These are phyloP conservation scores for Pinctada fucata DNA, from an alignment of 2,888 invertebrate species.

Conservation along the genomic window DNA sequence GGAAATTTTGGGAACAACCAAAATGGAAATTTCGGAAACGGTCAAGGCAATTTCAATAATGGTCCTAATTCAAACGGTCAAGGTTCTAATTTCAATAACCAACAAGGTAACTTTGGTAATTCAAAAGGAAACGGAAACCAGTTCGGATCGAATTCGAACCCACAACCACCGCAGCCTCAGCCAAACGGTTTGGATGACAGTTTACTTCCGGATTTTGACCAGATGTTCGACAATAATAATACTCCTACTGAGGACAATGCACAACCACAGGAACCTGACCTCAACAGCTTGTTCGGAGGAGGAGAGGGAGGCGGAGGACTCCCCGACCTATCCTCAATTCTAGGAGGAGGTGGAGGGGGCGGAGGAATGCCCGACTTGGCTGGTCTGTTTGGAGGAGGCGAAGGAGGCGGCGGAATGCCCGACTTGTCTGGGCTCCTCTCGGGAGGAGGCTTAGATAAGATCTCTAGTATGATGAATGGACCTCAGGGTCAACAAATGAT, in stretches of 20 bases:
- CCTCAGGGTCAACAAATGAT: constrained; percentile 20
- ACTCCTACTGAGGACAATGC: not conserved
- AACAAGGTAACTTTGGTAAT: not conserved
- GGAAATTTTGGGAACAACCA: not conserved
- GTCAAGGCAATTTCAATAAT: not conserved
- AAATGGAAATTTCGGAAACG: constrained; percentile 7
- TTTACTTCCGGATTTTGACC: not conserved
- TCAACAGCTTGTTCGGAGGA: constrained; percentile 23
- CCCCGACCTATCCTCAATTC: constrained; percentile 18
- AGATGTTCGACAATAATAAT: not conserved
- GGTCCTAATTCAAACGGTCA: not conserved
- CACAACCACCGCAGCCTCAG: constrained; percentile 12
- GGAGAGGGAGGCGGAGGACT: not conserved
- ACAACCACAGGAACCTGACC: not conserved
- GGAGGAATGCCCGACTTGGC: constrained; percentile 15
- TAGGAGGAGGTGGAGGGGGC: constrained; percentile 7
- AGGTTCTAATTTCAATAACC: not conserved
- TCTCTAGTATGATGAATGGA: constrained; percentile 19
- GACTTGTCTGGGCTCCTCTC: constrained; percentile 21
- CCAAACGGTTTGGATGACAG: not conserved
- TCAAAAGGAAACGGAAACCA: not conserved
- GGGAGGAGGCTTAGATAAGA: constrained; percentile 13
- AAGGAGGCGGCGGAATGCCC: constrained; percentile 4
- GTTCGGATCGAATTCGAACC: constrained; percentile 2
- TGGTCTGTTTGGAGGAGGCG: constrained; percentile 7